Percentiles rank a stretch among this genome's conserved stretches.
phyloP scores from a whole-genome alignment of 2,888 invertebrate genomes.

The Trachelus troglodyta region DNA sequence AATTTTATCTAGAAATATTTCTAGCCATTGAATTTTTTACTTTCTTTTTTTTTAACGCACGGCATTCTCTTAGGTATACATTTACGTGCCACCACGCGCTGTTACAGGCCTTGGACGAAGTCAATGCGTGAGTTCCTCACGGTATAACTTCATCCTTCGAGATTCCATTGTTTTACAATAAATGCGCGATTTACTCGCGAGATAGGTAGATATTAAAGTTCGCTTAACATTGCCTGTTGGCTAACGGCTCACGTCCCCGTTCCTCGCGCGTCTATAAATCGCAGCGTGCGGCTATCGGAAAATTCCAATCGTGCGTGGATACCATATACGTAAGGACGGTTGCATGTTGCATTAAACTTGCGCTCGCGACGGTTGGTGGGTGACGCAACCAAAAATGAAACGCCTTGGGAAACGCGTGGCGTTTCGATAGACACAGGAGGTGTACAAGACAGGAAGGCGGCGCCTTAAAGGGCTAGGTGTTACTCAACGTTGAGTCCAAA shows the following conservation, averaged over 20 bases:
- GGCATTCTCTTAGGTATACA: neutral
- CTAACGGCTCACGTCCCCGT: constrained; percentile 23
- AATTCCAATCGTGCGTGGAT: constrained; percentile 53
- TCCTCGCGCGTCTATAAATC: constrained; percentile 47
- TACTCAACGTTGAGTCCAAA: constrained; percentile 21
- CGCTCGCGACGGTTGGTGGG: neutral
- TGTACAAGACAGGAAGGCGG: constrained; percentile 27
- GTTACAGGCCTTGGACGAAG: neutral
- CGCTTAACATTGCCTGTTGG: constrained; percentile 31
- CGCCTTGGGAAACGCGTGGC: constrained; percentile 32
- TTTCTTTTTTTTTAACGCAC: neutral
- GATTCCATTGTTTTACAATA: constrained; percentile 45
- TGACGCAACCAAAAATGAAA: constrained; percentile 38
- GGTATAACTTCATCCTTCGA: constrained; percentile 1
- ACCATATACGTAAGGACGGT: constrained; percentile 41
- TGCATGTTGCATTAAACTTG: constrained; percentile 10
- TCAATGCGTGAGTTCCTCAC: neutral
- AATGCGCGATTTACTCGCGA: constrained; percentile 37
- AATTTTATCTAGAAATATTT: neutral
- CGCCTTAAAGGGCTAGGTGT: constrained; percentile 31
- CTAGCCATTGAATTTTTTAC: neutral
- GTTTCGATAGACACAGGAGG: constrained; percentile 17
- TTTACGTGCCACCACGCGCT: neutral
- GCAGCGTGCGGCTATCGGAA: constrained; percentile 49
- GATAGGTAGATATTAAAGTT: constrained; percentile 42